Base-by-base conservation (phyloP, 2,888 invertebrate genomes). In the Synergus laeviventris region DNA sequence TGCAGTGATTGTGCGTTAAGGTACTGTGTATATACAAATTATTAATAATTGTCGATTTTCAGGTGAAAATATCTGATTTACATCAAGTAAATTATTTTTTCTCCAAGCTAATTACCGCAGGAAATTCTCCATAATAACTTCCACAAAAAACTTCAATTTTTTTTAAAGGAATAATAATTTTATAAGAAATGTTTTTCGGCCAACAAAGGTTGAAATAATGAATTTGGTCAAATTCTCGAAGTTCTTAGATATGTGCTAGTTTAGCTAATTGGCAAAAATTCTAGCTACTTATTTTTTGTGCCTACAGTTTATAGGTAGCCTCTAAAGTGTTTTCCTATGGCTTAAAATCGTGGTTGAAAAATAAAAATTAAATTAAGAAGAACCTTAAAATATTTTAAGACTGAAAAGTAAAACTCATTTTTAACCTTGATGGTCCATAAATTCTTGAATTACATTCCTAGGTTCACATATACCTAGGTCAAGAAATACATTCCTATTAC, bases 1-100 rank as follows among this genome's bases (percentile, higher is more conserved):
- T 70, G n/a, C 66, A 66, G 24, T 70, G 45, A 70, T 70, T 70
- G 70, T 70, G 70, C 70, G 70, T 70, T 49, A 64, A 21, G 39
- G 12, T 70, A 45, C 49, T 49, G 31, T 49, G 18, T 70, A 70
- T 70, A 49, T 70, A 70, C 45, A 66, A n/a, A 49, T 49, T 31
- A 49, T 45, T 70, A 31, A 49, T 24, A n/a, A 3, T 16, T 70
- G 8, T 24, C 21, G 21, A 56, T 56, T 56, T 5, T 9, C 56
- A 56, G 12, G 56, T 12, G 56, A 56, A 56, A 21, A 24, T 12
- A 9, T 56, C 21, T 56, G 18, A 56, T 56, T 56, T 56, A 56
- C 21, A 21, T 38, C 38, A 42, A 64, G 42, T 38, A 39, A 64
- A 64, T 62, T n/a, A 7, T n/a, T 11, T 38, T 38, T 18, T 38